A percentile compares a stretch with the other conserved stretches of the same genome.
phyloP scores from a whole-genome alignment of 2,797 vertebrate species.

The Anas capensis region DNA sequence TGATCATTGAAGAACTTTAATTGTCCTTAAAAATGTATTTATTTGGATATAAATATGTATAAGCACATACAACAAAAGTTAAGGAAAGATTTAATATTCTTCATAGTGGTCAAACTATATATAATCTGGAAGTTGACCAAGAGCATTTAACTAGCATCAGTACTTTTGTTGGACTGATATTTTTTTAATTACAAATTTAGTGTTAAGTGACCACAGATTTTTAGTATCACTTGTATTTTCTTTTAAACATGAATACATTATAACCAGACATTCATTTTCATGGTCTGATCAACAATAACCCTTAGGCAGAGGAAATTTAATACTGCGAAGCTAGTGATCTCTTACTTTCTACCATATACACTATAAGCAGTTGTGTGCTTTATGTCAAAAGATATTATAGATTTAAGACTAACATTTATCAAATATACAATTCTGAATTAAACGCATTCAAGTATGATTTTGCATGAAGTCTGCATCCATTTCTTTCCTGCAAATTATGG shows the following conservation, averaged over 20 bases:
- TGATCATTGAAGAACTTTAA: background rate
- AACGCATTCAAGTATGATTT: conserved; percentile 5
- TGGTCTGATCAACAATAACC: conserved; percentile 76
- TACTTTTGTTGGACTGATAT: background rate
- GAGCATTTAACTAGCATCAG: background rate
- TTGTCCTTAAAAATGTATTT: background rate
- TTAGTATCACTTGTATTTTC: conserved; percentile 3
- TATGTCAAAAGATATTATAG: background rate
- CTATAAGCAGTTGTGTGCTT: conserved; percentile 28
- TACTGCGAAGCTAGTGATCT: conserved; percentile 61
- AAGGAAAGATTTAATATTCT: background rate
- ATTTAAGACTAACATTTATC: conserved; percentile 17
- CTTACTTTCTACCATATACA: conserved; percentile 8
- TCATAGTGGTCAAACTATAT: background rate
- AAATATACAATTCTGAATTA: conserved; percentile 21
- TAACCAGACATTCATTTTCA: conserved; percentile 67
- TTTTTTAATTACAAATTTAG: background rate
- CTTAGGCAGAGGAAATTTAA: conserved; percentile 72
- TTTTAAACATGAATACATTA: conserved; percentile 52
- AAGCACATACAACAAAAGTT: background rate
- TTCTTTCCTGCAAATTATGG: background rate
- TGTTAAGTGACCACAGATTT: background rate
- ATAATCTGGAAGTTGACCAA: background rate
- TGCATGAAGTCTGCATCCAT: background rate
- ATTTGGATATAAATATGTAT: background rate